Evolutionary conservation across 2,113 vertebrate genomes (phyloP).

Genomic region (Cacatua alba): DNA sequence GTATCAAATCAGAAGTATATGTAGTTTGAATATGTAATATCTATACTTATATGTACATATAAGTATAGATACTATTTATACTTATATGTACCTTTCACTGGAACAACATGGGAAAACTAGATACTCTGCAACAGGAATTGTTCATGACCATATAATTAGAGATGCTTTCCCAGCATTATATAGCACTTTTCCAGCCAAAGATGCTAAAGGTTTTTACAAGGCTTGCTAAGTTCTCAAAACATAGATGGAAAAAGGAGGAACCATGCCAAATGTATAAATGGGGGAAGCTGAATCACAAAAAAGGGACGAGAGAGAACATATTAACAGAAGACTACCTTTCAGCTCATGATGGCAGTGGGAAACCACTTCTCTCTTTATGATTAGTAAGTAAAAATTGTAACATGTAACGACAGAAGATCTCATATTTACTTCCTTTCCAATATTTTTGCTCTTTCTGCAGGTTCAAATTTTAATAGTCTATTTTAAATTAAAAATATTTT

Average conservation of each 20-base stretch:
- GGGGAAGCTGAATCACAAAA: not conserved
- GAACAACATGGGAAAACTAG: not conserved
- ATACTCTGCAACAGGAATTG: not conserved
- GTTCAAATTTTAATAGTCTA: not conserved
- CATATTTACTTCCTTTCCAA: not conserved
- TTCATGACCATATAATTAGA: not conserved
- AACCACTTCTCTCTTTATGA: not conserved
- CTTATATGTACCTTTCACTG: not conserved
- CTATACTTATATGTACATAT: not conserved
- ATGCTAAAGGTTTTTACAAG: not conserved
- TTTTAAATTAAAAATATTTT: not conserved
- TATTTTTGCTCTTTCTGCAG: not conserved
- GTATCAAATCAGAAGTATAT: not conserved
- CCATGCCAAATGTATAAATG: not conserved
- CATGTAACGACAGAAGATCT: not conserved
- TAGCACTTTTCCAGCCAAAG: not conserved
- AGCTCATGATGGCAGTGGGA: not conserved
- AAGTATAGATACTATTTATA: not conserved
- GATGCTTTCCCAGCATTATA: not conserved
- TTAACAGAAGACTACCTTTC: not conserved
- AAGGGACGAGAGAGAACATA: not conserved
- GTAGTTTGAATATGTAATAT: not conserved
- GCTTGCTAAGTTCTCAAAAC: not conserved
- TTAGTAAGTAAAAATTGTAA: not conserved
- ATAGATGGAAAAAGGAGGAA: not conserved